Conservation (phyloP, 2,888 invertebrate genomes). For the Apamea crenata region DNA sequence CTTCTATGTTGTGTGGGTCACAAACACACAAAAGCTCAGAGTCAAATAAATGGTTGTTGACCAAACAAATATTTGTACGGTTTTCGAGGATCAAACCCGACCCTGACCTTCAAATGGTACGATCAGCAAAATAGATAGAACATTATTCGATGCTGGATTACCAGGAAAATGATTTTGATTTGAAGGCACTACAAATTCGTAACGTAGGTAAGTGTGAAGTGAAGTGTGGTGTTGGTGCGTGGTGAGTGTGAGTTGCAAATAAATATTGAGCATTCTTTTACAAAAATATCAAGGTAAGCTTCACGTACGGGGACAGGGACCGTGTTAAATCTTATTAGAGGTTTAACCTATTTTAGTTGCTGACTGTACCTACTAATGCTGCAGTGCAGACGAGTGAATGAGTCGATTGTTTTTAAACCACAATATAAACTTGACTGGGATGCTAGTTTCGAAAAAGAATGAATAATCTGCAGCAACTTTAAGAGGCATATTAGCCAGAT, state of each 20-base stretch:
- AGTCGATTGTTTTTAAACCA: background rate
- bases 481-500: too few species aligned
- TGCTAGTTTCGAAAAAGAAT: background rate
- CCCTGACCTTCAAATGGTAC: conserved; percentile 20
- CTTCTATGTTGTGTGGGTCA: background rate
- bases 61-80: conserved; percentile 23
- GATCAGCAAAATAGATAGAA: background rate
- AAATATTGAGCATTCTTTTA: background rate
- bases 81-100: conserved; percentile 8
- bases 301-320: too few species aligned
- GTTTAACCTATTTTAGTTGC: background rate
- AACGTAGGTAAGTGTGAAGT: background rate
- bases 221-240: too few species aligned
- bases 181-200: background rate
- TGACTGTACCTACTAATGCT: background rate
- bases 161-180: background rate
- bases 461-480: background rate
- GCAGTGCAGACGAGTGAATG: background rate
- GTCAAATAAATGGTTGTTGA: conserved; percentile 2
- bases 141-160: background rate
- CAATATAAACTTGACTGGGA: too few species aligned
- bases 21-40: background rate
- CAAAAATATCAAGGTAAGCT: background rate
- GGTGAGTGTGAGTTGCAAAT: too few species aligned
- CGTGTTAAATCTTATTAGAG: background rate